phyloP scores from a whole-genome alignment of 2,797 vertebrate genomes.

The Muscicapa striata region DNA sequence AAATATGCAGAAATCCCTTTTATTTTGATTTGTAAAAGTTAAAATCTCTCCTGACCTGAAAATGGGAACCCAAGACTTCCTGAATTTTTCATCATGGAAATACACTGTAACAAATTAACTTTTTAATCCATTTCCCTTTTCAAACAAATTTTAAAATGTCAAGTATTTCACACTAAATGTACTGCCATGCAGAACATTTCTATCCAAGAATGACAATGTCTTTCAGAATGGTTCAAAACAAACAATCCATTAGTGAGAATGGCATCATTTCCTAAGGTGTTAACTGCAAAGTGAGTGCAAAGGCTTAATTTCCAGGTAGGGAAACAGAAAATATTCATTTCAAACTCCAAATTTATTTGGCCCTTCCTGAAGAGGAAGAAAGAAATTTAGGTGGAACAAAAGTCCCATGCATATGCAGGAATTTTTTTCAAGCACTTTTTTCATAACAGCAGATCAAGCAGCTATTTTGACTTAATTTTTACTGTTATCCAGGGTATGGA shows the following conservation, averaged over 20 bases:
- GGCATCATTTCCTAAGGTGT: background rate
- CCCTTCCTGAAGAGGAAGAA: background rate
- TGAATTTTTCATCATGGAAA: conserved; percentile 19
- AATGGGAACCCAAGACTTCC: background rate
- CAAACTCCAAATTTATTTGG: background rate
- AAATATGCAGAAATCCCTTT: conserved; percentile 17
- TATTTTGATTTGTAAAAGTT: background rate
- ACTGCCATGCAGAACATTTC: background rate
- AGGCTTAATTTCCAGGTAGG: background rate
- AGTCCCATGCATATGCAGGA: background rate
- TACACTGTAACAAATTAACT: conserved; percentile 22
- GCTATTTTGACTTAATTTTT: background rate
- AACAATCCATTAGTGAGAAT: conserved; percentile 1
- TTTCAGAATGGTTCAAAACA: background rate
- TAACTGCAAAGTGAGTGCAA: background rate
- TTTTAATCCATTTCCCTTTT: conserved; percentile 4
- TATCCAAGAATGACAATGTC: background rate
- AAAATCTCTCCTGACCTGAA: conserved; percentile 7
- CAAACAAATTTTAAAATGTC: conserved; percentile 20
- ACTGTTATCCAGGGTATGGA: background rate
- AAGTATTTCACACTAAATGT: background rate
- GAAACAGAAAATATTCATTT: background rate
- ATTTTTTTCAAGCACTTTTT: background rate
- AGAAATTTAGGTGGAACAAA: background rate
- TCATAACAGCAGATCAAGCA: background rate